phyloP scores from a whole-genome alignment of 2,113 vertebrate species.

The Ibidorhyncha struthersii region DNA sequence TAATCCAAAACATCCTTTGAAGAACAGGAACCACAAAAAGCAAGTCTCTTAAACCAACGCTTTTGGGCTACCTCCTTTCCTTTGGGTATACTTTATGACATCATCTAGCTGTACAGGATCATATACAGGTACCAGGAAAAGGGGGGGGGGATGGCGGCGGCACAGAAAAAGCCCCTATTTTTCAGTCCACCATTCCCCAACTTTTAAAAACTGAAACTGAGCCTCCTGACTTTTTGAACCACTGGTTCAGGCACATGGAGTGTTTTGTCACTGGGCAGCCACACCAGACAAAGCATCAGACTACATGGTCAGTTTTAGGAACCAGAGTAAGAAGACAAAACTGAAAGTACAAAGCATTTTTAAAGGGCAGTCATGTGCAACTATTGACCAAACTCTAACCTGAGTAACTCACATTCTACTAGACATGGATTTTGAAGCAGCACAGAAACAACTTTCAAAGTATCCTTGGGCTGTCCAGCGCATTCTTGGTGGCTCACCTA shows the following conservation, averaged over 20 bases:
- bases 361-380: neutral
- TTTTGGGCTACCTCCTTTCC: neutral
- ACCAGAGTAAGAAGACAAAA: neutral
- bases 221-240: too few relatives aligned
- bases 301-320: neutral
- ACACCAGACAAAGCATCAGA: neutral
- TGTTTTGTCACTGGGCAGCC: neutral
- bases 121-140: neutral
- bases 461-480: neutral
- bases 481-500: accelerated
- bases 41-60: neutral
- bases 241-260: neutral
- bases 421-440: neutral
- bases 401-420: accelerated
- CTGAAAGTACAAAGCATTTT: neutral
- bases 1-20: neutral
- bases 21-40: neutral
- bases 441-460: neutral
- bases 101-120: accelerated
- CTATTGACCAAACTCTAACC: too few relatives aligned
- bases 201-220: neutral
- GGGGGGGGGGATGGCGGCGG: neutral
- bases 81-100: neutral
- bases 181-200: neutral
- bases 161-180: neutral